Percentiles rank a stretch among this genome's conserved stretches.
phyloP scores from a whole-genome alignment of 37 sponge, comb jelly and placozoan genomes.

The Oopsacas minuta region DNA sequence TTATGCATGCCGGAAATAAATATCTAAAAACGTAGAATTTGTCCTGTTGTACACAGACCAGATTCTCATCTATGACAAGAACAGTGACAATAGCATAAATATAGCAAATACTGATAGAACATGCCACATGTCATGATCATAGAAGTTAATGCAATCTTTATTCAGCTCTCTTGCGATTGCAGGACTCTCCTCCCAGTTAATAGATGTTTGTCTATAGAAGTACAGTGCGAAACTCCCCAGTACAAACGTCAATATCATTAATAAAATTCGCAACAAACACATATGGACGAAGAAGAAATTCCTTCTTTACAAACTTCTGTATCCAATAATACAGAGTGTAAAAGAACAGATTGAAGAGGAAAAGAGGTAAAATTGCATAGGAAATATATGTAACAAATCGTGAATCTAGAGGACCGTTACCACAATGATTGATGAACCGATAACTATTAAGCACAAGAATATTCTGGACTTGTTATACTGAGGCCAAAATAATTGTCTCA shows the following conservation, averaged over 20 bases:
- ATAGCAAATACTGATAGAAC: conserved; percentile 29
- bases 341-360: conserved; percentile 24
- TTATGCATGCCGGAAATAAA: too few relatives aligned
- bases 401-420: neutral
- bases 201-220: neutral
- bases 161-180: neutral
- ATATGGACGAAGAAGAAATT: neutral
- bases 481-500: neutral
- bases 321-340: conserved; percentile 28
- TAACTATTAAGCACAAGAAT: neutral
- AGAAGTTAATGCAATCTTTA: conserved; percentile 21
- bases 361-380: conserved; percentile 13
- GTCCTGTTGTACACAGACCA: neutral
- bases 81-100: conserved; percentile 26
- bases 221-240: neutral
- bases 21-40: neutral
- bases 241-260: neutral
- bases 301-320: conserved; percentile 28
- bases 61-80: conserved; percentile 28
- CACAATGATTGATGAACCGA: neutral
- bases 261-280: too few relatives aligned
- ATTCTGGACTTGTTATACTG: neutral
- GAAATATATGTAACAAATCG: neutral
- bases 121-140: conserved; percentile 46
- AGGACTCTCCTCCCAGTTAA: conserved; percentile 16